phyloP scores from a whole-genome alignment of 1,140 invertebrate species.

The Lepidostoma basale region DNA sequence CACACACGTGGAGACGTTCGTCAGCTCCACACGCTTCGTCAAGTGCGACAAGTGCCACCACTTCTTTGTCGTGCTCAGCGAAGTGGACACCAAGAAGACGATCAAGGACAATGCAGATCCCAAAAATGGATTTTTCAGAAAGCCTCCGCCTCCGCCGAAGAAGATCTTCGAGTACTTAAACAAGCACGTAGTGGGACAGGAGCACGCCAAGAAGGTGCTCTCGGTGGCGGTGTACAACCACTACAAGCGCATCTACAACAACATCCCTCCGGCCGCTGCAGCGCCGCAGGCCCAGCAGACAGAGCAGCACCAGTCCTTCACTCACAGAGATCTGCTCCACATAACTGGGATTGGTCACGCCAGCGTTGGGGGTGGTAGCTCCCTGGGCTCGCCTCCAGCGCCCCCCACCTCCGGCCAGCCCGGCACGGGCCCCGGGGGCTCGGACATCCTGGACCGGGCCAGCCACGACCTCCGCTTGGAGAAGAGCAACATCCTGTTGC shows the following conservation, averaged over 20 bases:
- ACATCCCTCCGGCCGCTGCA: slow-evolving; percentile 71
- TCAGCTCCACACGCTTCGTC: slow-evolving; percentile 94
- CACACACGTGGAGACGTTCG: slow-evolving; percentile 95
- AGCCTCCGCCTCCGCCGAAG: slow-evolving; percentile 90
- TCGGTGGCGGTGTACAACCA: slow-evolving; percentile 99
- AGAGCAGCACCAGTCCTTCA: slow-evolving; percentile 72
- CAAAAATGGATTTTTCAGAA: slow-evolving; percentile 68
- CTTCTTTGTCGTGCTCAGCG: slow-evolving; percentile 96
- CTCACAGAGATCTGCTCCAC: slow-evolving; percentile 82
- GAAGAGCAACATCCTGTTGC: slow-evolving; percentile 96
- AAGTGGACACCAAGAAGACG: slow-evolving; percentile 85
- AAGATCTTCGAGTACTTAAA: slow-evolving; percentile 97
- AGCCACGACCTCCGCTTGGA: slow-evolving; percentile 89
- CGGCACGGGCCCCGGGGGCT: slow-evolving; percentile 67
- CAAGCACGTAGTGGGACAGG: slow-evolving; percentile 96
- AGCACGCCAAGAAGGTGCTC: slow-evolving; percentile 97
- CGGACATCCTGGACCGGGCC: slow-evolving; percentile 85
- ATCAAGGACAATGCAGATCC: slow-evolving; percentile 78
- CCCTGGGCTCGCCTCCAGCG: slow-evolving; percentile 45
- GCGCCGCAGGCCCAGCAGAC: slow-evolving; percentile 53
- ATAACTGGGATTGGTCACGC: slow-evolving; percentile 79
- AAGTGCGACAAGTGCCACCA: slow-evolving; percentile 98
- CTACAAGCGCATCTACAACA: slow-evolving; percentile 97
- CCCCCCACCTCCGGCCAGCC: slow-evolving; percentile 36
- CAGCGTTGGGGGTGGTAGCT: slow-evolving; percentile 53